Evolutionary conservation across 2,113 vertebrate genomes (phyloP).

Genomic region (Syngnathus floridae): DNA sequence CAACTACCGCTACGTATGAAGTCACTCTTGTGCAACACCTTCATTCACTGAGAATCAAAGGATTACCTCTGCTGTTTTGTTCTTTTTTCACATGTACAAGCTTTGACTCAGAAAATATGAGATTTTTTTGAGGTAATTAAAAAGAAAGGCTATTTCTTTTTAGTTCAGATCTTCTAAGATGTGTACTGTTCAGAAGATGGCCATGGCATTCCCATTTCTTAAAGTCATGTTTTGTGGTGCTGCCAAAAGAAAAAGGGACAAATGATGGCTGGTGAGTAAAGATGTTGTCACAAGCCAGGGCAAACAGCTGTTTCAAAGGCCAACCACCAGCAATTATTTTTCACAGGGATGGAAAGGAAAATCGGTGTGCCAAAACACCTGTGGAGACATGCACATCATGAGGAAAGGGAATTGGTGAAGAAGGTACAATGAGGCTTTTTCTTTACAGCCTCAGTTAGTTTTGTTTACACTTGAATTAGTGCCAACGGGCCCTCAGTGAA

Average conservation of each 20-base stretch:
- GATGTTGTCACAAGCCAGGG: conserved; percentile 33
- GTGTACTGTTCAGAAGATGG: not conserved
- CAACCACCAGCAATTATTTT: conserved; percentile 48
- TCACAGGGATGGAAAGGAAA: conserved; percentile 31
- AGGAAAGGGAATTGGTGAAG: conserved; percentile 18
- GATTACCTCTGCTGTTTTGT: too few species aligned
- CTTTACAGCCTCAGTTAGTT: conserved; percentile 43
- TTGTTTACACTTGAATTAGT: conserved; percentile 52
- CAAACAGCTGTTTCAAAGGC: conserved; percentile 60
- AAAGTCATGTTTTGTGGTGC: conserved; percentile 27
- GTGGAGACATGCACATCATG: conserved; percentile 43
- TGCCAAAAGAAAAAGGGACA: conserved; percentile 47
- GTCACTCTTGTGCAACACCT: not conserved
- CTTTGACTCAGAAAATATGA: not conserved
- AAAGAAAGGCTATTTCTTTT: not conserved
- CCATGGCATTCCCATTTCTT: conserved; percentile 17
- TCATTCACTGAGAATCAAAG: not conserved
- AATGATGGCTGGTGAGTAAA: conserved; percentile 39
- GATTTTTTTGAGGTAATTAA: not conserved
- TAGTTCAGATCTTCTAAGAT: not conserved
- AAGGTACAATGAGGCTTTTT: conserved; percentile 54
- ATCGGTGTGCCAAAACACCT: conserved; percentile 49
- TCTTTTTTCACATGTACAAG: too few species aligned
- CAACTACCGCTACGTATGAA: not conserved
- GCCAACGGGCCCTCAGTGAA: conserved; percentile 34